These are phyloP conservation scores for Pungitius pungitius DNA, from an alignment of 2,113 vertebrate species.

Conservation along the genomic window DNA sequence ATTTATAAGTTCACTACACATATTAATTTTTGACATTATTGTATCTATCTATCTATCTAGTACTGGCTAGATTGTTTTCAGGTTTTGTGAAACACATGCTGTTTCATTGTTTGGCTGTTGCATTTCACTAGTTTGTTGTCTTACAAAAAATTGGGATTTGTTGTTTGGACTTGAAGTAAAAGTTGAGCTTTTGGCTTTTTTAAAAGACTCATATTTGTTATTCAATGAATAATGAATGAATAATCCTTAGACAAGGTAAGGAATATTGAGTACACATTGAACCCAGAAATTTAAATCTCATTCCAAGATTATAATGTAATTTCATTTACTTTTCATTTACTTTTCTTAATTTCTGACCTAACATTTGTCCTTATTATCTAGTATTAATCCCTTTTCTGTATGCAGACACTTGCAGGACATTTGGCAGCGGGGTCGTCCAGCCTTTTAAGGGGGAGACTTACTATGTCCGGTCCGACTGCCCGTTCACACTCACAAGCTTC, in stretches of 20 bases:
- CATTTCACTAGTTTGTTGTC: no score
- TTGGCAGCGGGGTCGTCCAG: slow-evolving; percentile 73
- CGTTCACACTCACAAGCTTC: slow-evolving; percentile 69
- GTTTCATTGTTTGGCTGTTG: neutral
- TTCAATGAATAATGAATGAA: no score
- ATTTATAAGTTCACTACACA: neutral
- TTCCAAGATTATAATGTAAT: neutral
- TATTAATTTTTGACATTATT: neutral
- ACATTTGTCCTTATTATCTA: neutral
- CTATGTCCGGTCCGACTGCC: slow-evolving; percentile 71
- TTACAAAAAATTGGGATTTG: no score
- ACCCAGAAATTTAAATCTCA: neutral
- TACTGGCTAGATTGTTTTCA: neutral
- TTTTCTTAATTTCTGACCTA: neutral
- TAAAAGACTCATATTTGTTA: no score
- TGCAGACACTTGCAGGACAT: slow-evolving; percentile 75
- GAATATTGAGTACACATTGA: neutral
- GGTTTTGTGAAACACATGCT: neutral
- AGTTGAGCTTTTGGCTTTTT: neutral
- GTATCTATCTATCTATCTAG: neutral
- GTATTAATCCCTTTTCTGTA: neutral
- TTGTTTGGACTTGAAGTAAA: neutral
- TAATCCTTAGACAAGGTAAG: neutral
- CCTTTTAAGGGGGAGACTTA: slow-evolving; percentile 58
- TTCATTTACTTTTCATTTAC: neutral